phyloP scores from a whole-genome alignment of 2,113 vertebrate species.

The Hippopotamus amphibius region DNA sequence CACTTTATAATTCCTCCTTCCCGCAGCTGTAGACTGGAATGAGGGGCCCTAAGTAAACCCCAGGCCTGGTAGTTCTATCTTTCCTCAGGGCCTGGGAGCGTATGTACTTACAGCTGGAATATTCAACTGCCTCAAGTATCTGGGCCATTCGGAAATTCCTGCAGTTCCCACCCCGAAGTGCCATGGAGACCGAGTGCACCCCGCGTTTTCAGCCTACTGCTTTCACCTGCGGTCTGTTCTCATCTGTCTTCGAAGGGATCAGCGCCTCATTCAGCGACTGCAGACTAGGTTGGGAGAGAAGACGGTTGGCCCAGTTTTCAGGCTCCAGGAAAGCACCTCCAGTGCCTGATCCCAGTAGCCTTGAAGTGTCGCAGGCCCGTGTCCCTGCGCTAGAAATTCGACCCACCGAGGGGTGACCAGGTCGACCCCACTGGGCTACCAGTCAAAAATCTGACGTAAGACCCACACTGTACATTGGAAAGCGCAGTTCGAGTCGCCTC shows the following conservation, averaged over 20 bases:
- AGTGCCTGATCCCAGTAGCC: not conserved
- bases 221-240: not conserved
- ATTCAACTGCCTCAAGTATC: not conserved
- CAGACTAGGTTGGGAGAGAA: not conserved
- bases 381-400: not conserved
- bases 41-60: not conserved
- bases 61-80: not conserved
- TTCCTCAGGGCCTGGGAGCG: not conserved
- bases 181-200: not conserved
- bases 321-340: not conserved
- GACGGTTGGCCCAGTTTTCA: not conserved
- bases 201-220: not conserved
- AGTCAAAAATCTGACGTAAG: not conserved
- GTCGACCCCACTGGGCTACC: not conserved
- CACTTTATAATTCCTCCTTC: not conserved
- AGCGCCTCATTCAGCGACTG: not conserved
- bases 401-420: not conserved
- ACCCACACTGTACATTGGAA: not conserved
- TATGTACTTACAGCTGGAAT: not conserved
- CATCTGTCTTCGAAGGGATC: not conserved
- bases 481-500: not conserved
- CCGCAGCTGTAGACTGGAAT: not conserved
- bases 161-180: not conserved
- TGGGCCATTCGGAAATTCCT: not conserved
- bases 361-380: accelerated